Conservation (phyloP, 2,888 invertebrate genomes). For the Elysia crispata region DNA sequence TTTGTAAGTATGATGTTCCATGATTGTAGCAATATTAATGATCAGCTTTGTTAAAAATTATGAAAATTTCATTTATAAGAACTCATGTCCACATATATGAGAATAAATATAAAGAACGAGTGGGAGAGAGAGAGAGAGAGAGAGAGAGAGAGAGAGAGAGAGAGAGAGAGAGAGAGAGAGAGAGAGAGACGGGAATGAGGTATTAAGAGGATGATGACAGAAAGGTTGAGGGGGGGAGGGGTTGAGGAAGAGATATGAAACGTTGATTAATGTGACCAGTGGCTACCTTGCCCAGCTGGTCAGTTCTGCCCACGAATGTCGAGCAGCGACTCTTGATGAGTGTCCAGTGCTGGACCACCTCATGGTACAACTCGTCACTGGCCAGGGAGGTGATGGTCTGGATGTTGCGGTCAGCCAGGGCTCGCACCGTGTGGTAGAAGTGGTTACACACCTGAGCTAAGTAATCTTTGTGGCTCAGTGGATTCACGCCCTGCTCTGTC, state of each 20-base stretch:
- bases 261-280: not conserved
- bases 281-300: too few species aligned
- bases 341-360: conserved; percentile 63
- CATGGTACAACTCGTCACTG: conserved; percentile 61
- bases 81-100: too few species aligned
- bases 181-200: not conserved
- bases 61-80: too few species aligned
- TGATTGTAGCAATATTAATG: too few species aligned
- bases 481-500: not conserved
- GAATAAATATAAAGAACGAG: too few species aligned
- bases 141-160: too few species aligned
- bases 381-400: conserved; percentile 49
- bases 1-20: too few species aligned
- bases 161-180: not conserved
- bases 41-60: too few species aligned
- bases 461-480: not conserved
- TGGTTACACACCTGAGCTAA: conserved; percentile 56
- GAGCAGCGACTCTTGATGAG: conserved; percentile 52
- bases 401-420: conserved; percentile 60
- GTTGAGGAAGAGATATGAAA: not conserved
- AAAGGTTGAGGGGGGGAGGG: not conserved
- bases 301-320: conserved; percentile 62
- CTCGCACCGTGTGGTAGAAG: conserved; percentile 60
- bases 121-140: too few species aligned
- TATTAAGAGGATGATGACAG: not conserved